Percentiles rank a stretch among this genome's conserved stretches.
These are phyloP conservation scores for Watsonalla cultraria DNA, from an alignment of 2,888 invertebrate species.

Conservation along the genomic window DNA sequence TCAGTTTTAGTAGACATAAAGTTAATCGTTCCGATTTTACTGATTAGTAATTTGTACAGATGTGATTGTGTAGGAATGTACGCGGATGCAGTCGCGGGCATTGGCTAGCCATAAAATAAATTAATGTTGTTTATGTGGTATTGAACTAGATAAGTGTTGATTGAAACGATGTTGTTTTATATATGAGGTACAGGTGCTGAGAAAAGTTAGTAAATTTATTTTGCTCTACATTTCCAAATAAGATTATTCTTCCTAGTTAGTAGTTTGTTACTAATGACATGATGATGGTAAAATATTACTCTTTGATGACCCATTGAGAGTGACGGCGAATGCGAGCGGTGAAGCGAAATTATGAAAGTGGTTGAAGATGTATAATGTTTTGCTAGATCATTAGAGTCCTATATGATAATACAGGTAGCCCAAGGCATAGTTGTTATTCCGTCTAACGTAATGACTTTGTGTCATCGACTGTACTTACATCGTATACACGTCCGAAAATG, in stretches of 20 bases:
- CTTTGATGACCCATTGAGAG: too few species aligned
- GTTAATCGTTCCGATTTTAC: background rate
- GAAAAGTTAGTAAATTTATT: background rate
- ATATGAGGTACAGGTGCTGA: background rate
- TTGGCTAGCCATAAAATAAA: background rate
- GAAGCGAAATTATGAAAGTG: too few species aligned
- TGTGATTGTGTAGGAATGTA: background rate
- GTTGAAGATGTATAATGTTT: too few species aligned
- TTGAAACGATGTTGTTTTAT: background rate
- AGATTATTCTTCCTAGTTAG: background rate
- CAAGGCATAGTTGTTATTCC: too few species aligned
- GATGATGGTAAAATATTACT: too few species aligned
- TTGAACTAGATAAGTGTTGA: constrained; percentile 2
- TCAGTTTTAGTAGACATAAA: background rate
- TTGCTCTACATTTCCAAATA: background rate
- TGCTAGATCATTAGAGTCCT: too few species aligned
- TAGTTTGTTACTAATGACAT: too few species aligned
- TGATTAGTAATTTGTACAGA: background rate
- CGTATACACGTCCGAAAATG: background rate
- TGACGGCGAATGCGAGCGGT: too few species aligned
- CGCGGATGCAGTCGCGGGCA: background rate
- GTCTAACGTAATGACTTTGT: background rate
- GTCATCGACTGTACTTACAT: background rate
- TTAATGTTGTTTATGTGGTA: constrained; percentile 1
- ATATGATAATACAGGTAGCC: too few species aligned